Base-by-base conservation (phyloP, 2,888 invertebrate genomes). In the Empis stercorea region DNA sequence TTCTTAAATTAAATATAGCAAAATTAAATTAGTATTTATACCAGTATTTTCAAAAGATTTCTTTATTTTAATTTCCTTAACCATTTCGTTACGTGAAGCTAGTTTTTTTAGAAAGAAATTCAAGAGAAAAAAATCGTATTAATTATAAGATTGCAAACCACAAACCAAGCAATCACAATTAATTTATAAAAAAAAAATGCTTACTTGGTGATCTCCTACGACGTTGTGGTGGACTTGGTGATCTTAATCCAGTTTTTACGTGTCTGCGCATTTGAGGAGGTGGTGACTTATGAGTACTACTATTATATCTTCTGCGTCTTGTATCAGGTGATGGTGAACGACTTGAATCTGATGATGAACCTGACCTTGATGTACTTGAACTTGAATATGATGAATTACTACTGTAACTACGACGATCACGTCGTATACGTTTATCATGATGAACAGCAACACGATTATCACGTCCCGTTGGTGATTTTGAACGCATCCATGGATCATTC, bases 401-500 rank as follows among this genome's bases (percentile, higher is more conserved):
- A 51, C 68, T 70, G 44, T 68, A 68, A 42, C 69, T 67, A 10
- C 61, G 57, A n/a, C 59, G 59, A 52, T 62, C 64, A 2, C 65
- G 60, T 0, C 63, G 60, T 4, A 15, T 14, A 2, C 65, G 57
- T 37, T 65, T 62, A 4, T 65, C 66, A 2, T 59, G 60, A 3
- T 61, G 61, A 16, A 62, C 62, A 14, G 63, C 62, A 48, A 1
- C 63, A 66, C 3, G 53, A 50, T 41, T 38, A 14, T 62, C 63
- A 6, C 67, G 61, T 1, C 79, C 72, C 64, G 68, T 64, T 1
- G 80, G 80, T 4, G 81, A 81, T 57, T 81, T 82, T 4, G 79
- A 76, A 30, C 83, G 71, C 83, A 89, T 89, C 94, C 94, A 95
- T 0, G 94, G 94, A 71, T 95, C 94, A 39, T 85, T 86, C 93